phyloP scores from a whole-genome alignment of 2,888 invertebrate species.

The Barypeithes pellucidus region DNA sequence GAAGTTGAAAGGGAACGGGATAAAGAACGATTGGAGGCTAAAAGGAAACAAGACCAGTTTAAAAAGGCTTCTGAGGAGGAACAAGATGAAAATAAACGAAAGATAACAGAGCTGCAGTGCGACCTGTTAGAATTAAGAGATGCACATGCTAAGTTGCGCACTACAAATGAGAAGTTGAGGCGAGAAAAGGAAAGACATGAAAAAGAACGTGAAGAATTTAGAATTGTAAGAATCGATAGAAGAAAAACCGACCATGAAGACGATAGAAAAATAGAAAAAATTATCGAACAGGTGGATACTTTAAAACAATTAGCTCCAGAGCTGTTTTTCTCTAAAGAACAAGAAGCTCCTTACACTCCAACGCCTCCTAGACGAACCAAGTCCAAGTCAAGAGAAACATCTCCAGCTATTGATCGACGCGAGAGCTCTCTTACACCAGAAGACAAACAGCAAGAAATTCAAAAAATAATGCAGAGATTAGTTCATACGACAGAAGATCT shows the following conservation, averaged over 20 bases:
- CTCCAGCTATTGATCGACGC: constrained; percentile 75
- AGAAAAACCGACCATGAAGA: constrained; percentile 77
- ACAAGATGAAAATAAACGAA: constrained; percentile 90
- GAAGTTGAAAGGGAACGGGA: constrained; percentile 93
- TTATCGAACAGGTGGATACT: constrained; percentile 84
- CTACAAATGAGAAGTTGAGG: constrained; percentile 91
- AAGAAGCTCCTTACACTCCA: constrained; percentile 75
- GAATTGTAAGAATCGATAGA: constrained; percentile 67
- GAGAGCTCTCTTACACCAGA: constrained; percentile 71
- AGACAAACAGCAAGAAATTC: constrained; percentile 66
- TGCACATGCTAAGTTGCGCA: constrained; percentile 92
- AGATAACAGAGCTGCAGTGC: constrained; percentile 87
- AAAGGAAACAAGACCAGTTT: constrained; percentile 87
- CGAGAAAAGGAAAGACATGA: constrained; percentile 91
- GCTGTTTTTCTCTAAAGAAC: constrained; percentile 72
- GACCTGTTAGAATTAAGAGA: constrained; percentile 91
- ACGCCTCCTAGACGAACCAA: constrained; percentile 81
- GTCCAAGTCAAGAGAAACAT: constrained; percentile 82
- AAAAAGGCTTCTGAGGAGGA: constrained; percentile 91
- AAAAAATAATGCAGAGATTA: constrained; percentile 75
- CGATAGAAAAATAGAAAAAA: constrained; percentile 80
- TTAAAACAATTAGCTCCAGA: constrained; percentile 86
- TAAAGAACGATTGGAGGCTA: constrained; percentile 89
- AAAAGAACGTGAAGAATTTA: constrained; percentile 80
- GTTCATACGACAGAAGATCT: constrained; percentile 82